Conservation (phyloP, 2,797 vertebrate genomes). For the Gambelia wislizenii region DNA sequence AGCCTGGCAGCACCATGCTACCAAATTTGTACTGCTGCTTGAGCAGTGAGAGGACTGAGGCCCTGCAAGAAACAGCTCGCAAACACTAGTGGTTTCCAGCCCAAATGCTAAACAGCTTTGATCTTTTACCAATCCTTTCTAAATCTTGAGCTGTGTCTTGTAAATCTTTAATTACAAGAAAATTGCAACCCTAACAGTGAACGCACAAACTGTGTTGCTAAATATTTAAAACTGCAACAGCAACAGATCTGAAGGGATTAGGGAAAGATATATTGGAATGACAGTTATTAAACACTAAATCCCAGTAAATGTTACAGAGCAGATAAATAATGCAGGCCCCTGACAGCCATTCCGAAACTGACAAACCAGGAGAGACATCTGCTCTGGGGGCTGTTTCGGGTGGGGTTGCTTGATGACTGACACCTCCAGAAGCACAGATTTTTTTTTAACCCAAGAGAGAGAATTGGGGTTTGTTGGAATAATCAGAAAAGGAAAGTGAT, state of each 20-base stretch:
- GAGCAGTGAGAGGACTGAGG: fast-evolving
- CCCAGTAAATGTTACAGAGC: constrained; percentile 72
- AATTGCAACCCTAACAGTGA: constrained; percentile 70
- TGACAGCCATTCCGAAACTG: constrained; percentile 55
- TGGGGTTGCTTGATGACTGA: constrained; percentile 36
- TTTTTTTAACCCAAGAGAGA: background rate
- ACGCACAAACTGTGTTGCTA: constrained; percentile 67
- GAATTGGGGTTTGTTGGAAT: background rate
- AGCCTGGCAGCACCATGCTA: background rate
- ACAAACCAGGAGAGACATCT: constrained; percentile 27
- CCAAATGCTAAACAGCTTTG: constrained; percentile 42
- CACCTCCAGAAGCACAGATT: constrained; percentile 15
- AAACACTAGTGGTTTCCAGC: background rate
- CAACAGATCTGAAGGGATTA: constrained; percentile 76
- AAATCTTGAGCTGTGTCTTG: constrained; percentile 68
- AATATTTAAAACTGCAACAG: constrained; percentile 79
- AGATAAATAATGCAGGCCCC: constrained; percentile 75
- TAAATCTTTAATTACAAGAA: constrained; percentile 81
- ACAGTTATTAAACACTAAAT: constrained; percentile 80
- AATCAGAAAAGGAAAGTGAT: background rate
- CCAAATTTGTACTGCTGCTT: fast-evolving
- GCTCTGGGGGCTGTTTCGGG: background rate
- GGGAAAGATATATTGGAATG: constrained; percentile 75
- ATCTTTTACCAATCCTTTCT: constrained; percentile 54
- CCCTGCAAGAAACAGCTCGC: background rate